These are phyloP conservation scores for Spea hammondii DNA, from an alignment of 2,797 vertebrate genomes.

Conservation along the genomic window DNA sequence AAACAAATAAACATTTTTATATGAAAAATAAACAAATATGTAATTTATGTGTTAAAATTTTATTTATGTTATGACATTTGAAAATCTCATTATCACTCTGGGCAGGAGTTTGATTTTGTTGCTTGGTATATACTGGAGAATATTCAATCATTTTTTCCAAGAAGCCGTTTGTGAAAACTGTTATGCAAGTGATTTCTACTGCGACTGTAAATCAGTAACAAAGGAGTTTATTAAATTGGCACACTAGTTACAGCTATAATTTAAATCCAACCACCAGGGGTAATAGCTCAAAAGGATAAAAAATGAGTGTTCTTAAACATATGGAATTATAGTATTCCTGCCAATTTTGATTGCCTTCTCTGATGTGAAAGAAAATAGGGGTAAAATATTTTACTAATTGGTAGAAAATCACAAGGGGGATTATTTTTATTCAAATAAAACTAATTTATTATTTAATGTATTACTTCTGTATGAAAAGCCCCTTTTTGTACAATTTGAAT, in stretches of 20 bases:
- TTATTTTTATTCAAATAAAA: slow-evolving; percentile 4
- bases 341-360: slow-evolving; percentile 32
- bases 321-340: slow-evolving; percentile 38
- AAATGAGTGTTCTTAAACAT: slow-evolving; percentile 45
- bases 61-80: slow-evolving; percentile 18
- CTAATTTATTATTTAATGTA: neutral
- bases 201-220: slow-evolving; percentile 39
- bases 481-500: too few relatives aligned
- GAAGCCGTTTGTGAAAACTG: neutral
- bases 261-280: slow-evolving; percentile 43
- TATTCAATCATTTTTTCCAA: slow-evolving; percentile 39
- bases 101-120: slow-evolving; percentile 19
- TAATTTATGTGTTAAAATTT: neutral
- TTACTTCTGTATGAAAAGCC: neutral
- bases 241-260: slow-evolving; percentile 46
- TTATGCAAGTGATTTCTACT: slow-evolving; percentile 10
- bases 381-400: slow-evolving; percentile 40
- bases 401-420: slow-evolving; percentile 3
- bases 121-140: slow-evolving; percentile 10
- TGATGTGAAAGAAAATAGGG: slow-evolving; percentile 20
- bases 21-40: neutral
- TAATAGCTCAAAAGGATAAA: slow-evolving; percentile 45
- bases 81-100: slow-evolving; percentile 37
- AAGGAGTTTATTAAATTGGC: slow-evolving; percentile 44
- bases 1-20: too few relatives aligned